These are phyloP conservation scores for Tachysurus fulvidraco DNA, from an alignment of 2,113 vertebrate genomes.

Conservation along the genomic window DNA sequence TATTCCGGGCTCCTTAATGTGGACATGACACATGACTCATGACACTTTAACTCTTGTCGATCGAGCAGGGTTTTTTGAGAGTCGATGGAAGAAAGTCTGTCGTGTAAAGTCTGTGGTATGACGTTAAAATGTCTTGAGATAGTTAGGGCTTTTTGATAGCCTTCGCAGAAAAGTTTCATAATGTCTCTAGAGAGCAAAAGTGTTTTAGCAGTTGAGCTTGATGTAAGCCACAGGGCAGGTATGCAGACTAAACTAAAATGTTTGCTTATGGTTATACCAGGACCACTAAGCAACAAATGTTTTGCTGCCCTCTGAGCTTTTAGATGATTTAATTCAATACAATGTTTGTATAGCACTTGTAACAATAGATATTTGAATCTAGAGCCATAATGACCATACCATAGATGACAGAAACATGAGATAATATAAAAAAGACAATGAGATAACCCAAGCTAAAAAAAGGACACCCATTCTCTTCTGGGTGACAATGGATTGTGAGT, in stretches of 20 bases:
- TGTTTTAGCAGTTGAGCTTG: constrained; percentile 23
- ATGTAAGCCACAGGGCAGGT: constrained; percentile 36
- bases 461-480: not conserved
- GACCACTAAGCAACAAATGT: constrained; percentile 7
- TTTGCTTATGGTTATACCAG: constrained; percentile 17
- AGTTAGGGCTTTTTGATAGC: constrained; percentile 33
- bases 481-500: not conserved
- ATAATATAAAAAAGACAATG: not conserved
- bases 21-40: constrained; percentile 67
- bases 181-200: constrained; percentile 15
- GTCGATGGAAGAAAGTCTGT: constrained; percentile 46
- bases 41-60: constrained; percentile 50
- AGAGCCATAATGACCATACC: not conserved
- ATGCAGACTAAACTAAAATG: constrained; percentile 27
- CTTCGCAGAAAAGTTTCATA: constrained; percentile 39
- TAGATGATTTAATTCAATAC: not conserved
- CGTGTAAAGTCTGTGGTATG: constrained; percentile 55
- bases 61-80: constrained; percentile 59
- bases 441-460: not conserved
- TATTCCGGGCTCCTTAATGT: constrained; percentile 54
- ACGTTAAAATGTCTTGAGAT: constrained; percentile 25
- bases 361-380: not conserved
- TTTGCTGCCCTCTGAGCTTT: not conserved
- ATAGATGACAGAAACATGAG: not conserved
- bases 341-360: not conserved